Evolutionary conservation across 1,140 invertebrate species (phyloP).

Genomic region (Zophobas atratus): DNA sequence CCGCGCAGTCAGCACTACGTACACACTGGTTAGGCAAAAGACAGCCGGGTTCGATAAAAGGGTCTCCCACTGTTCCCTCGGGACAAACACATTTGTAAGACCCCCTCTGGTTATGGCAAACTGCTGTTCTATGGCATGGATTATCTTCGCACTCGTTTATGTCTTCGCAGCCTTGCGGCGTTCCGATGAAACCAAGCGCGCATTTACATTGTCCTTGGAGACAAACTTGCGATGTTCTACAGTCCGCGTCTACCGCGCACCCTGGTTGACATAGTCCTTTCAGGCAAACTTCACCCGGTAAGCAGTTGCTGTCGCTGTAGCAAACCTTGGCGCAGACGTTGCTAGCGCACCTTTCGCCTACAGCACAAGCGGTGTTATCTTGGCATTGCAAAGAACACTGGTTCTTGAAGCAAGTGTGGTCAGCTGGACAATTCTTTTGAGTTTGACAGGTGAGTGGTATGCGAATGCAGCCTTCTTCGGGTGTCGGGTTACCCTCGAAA

Average conservation of each 20-base stretch:
- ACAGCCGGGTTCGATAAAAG: conserved; percentile 80
- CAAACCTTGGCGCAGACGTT: conserved; percentile 88
- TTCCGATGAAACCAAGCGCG: conserved; percentile 78
- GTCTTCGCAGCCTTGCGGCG: conserved; percentile 81
- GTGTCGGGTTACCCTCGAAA: conserved; percentile 90
- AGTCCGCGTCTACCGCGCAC: conserved; percentile 87
- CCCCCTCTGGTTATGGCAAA: conserved; percentile 85
- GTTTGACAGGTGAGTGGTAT: conserved; percentile 77
- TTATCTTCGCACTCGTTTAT: conserved; percentile 84
- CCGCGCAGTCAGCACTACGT: conserved; percentile 78
- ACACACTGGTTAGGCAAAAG: conserved; percentile 80
- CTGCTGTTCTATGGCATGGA: conserved; percentile 85
- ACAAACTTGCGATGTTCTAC: conserved; percentile 85
- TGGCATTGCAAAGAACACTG: conserved; percentile 84
- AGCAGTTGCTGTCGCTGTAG: conserved; percentile 89
- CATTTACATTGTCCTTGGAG: conserved; percentile 85
- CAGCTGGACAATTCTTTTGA: conserved; percentile 78
- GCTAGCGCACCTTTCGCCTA: conserved; percentile 86
- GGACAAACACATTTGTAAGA: conserved; percentile 87
- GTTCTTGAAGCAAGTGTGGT: conserved; percentile 82
- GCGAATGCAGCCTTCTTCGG: conserved; percentile 89
- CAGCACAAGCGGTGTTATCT: conserved; percentile 80
- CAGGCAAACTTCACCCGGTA: conserved; percentile 90
- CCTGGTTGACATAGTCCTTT: conserved; percentile 85
- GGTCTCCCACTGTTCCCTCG: conserved; percentile 84